Evolutionary conservation across 2,888 invertebrate genomes (phyloP).

Genomic region (Lithophane semibrunnea): DNA sequence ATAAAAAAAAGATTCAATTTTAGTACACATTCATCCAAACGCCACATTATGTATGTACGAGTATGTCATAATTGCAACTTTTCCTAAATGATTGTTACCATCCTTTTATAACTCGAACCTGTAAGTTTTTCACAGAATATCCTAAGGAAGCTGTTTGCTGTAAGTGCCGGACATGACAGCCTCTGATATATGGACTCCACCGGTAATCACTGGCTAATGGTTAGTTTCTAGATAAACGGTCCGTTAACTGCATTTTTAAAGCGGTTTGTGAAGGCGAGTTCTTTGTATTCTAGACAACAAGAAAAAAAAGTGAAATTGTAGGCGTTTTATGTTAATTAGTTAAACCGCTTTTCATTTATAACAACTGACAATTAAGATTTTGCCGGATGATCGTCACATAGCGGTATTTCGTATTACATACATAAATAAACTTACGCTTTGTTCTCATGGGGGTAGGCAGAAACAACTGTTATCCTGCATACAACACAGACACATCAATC

Average conservation of each 20-base stretch:
- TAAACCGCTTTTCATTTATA: constrained; percentile 19
- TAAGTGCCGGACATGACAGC: constrained; percentile 60
- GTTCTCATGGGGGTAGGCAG: background rate
- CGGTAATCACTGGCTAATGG: constrained; percentile 46
- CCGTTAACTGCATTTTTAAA: constrained; percentile 54
- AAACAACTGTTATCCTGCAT: background rate
- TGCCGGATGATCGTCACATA: background rate
- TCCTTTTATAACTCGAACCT: background rate
- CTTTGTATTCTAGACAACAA: constrained; percentile 33
- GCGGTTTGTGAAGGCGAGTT: constrained; percentile 4
- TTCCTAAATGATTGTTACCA: background rate
- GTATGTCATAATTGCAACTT: background rate
- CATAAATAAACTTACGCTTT: background rate
- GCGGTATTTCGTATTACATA: background rate
- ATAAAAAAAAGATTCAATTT: too few relatives aligned
- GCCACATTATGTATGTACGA: background rate
- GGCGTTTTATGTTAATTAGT: background rate
- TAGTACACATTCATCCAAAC: background rate
- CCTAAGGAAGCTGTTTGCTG: constrained; percentile 39
- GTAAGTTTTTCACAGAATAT: constrained; percentile 40
- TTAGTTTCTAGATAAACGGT: constrained; percentile 57
- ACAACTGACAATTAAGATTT: constrained; percentile 3
- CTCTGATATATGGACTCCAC: constrained; percentile 33
- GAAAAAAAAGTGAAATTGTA: constrained; percentile 26
- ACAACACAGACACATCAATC: background rate